A percentile compares a stretch with the other conserved stretches of the same genome.
phyloP scores from a whole-genome alignment of 2,888 invertebrate species.

The Stenchaetothrips biformis region DNA sequence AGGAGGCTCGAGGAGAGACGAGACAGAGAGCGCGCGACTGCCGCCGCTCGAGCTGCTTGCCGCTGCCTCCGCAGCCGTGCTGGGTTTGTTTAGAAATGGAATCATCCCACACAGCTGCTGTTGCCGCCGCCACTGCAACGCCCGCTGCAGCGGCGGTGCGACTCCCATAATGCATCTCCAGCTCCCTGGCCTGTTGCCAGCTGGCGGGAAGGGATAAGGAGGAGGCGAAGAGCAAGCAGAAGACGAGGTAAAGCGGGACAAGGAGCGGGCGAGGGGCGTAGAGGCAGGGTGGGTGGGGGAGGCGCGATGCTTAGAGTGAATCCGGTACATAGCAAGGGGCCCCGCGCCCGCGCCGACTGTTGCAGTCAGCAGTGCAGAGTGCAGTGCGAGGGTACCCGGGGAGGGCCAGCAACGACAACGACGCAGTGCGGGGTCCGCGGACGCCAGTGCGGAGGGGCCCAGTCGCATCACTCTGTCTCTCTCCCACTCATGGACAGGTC shows the following conservation, averaged over 20 bases:
- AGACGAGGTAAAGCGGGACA: neutral
- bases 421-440: neutral
- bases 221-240: neutral
- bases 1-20: too few relatives aligned
- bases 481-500: too few relatives aligned
- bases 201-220: neutral
- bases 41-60: too few relatives aligned
- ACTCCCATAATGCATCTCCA: constrained; percentile 23
- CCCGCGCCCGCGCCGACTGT: neutral
- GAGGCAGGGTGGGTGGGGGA: neutral
- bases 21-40: too few relatives aligned
- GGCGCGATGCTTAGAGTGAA: constrained; percentile 1
- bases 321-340: constrained; percentile 10
- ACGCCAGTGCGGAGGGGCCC: too few relatives aligned
- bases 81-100: neutral
- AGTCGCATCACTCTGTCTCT: too few relatives aligned
- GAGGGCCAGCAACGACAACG: neutral
- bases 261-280: neutral
- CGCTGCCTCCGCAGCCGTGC: too few relatives aligned
- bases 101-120: neutral
- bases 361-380: neutral
- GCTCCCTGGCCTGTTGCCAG: constrained; percentile 20
- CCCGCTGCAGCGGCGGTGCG: neutral
- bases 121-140: neutral
- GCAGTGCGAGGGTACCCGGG: neutral